Conservation (phyloP, 2,888 invertebrate genomes). For the Stenurella melanura region DNA sequence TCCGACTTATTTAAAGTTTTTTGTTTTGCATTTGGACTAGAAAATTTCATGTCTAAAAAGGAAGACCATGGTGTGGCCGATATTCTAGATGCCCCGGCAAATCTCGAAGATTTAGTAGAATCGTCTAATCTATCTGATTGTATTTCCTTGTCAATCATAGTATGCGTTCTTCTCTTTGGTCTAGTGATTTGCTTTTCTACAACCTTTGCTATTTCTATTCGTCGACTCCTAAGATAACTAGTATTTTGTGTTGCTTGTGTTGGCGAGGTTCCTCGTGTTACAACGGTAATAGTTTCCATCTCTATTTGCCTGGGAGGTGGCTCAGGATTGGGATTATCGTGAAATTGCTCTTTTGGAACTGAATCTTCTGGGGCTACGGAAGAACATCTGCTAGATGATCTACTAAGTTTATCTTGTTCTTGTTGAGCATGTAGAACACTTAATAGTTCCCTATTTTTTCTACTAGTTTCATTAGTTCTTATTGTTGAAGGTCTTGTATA, state of each 20-base stretch:
- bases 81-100: slow-evolving; percentile 76
- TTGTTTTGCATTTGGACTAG: slow-evolving; percentile 67
- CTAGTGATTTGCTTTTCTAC: slow-evolving; percentile 82
- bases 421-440: slow-evolving; percentile 69
- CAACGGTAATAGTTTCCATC: slow-evolving; percentile 77
- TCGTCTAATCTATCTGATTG: slow-evolving; percentile 85
- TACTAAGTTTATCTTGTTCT: slow-evolving; percentile 65
- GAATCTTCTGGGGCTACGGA: slow-evolving; percentile 65
- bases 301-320: slow-evolving; percentile 62
- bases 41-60: slow-evolving; percentile 75
- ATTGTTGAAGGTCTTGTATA: slow-evolving; percentile 67
- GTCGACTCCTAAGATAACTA: slow-evolving; percentile 78
- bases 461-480: slow-evolving; percentile 68
- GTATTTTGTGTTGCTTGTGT: slow-evolving; percentile 78
- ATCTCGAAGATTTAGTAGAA: slow-evolving; percentile 80
- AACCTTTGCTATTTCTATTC: slow-evolving; percentile 84
- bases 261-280: slow-evolving; percentile 87
- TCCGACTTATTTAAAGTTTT: slow-evolving; percentile 69
- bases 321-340: slow-evolving; percentile 50
- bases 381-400: slow-evolving; percentile 68
- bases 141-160: slow-evolving; percentile 82
- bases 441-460: slow-evolving; percentile 71
- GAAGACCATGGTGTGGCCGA: slow-evolving; percentile 80
- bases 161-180: slow-evolving; percentile 74
- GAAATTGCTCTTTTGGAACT: slow-evolving; percentile 41